phyloP scores from a whole-genome alignment of 2,888 invertebrate genomes.

The Leptura quadrifasciata region DNA sequence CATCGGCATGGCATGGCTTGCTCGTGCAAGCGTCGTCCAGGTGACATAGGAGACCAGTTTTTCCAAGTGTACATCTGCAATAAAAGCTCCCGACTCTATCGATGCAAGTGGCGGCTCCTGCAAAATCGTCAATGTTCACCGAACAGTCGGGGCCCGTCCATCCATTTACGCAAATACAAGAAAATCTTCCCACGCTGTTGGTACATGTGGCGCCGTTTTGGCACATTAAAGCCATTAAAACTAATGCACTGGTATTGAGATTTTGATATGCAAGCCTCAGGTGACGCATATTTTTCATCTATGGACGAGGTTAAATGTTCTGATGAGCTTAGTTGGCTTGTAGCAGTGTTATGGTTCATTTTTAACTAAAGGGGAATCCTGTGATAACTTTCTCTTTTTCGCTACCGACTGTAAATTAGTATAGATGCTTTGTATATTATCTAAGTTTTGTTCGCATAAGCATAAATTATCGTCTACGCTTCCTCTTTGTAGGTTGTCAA shows the following conservation, averaged over 20 bases:
- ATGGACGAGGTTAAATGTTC: conserved; percentile 67
- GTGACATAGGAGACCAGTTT: conserved; percentile 96
- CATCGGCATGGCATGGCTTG: conserved; percentile 95
- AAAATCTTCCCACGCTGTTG: conserved; percentile 92
- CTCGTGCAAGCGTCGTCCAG: conserved; percentile 96
- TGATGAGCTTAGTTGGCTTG: conserved; percentile 71
- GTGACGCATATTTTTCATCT: conserved; percentile 72
- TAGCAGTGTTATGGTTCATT: conserved; percentile 81
- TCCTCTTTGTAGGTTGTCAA: conserved; percentile 62
- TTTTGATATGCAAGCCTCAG: conserved; percentile 71
- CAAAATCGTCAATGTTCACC: conserved; percentile 96
- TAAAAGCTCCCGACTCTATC: conserved; percentile 96
- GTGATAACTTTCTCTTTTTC: conserved; percentile 87
- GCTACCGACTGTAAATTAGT: conserved; percentile 71
- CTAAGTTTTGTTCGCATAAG: conserved; percentile 66
- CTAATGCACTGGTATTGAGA: conserved; percentile 90
- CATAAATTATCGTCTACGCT: conserved; percentile 57
- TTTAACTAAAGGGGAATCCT: conserved; percentile 84
- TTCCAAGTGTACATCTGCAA: conserved; percentile 96
- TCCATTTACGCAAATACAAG: conserved; percentile 98
- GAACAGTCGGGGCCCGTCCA: conserved; percentile 97
- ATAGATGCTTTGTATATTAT: conserved; percentile 71
- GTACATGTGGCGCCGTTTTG: conserved; percentile 98
- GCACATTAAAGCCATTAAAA: conserved; percentile 91
- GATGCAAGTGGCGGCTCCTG: conserved; percentile 93